Base-by-base conservation (phyloP, 2,113 vertebrate genomes). In the Mellivora capensis region DNA sequence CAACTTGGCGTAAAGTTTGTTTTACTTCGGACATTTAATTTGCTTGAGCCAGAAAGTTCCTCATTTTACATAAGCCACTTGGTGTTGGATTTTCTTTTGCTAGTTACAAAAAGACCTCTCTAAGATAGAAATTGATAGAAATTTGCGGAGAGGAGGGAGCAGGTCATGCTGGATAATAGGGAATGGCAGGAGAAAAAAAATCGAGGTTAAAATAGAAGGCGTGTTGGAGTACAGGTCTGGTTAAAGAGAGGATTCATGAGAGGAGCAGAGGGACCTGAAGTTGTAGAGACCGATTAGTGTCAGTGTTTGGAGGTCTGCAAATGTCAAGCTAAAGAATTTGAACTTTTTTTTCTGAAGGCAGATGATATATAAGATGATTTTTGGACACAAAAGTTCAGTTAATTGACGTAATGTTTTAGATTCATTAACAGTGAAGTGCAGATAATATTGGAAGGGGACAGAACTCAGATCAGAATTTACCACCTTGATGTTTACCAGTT, bases 51-150 rank as follows among this genome's bases (percentile, higher is more conserved):
- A 49, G 74, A 12, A 85, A n/a, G 7, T 74, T 84, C 86, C 84
- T 83, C 21, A 71, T 96, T 88, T 86, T 54, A 21, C 49, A 77
- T 87, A 72, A 79, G 49, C 31, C 7, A 31, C 31, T 90, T 44
- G 61, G 14, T 90, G 9, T 77, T 91, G 49, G 7, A 27, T 82
- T 86, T 95, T 62, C 84, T 79, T 81, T 62, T 57, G 18, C 61
- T 77, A 87, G 42, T 54, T 94, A 57, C 27, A 67, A 34, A 96
- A 94, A 88, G 34, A 88, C 29, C 85, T 93, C 27, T 93, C 31
- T 93, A n/a, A 62, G 34, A 80, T 69, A 95, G 59, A 86, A 61
- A 77, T 79, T 92, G 29, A 72, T 72, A 27, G 34, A 34, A 82
- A 52, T 77, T 82, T 47, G 37, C 39, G 39, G 52, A 67, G 20